Conservation (phyloP, 2,888 invertebrate species). For the Apamea anceps region DNA sequence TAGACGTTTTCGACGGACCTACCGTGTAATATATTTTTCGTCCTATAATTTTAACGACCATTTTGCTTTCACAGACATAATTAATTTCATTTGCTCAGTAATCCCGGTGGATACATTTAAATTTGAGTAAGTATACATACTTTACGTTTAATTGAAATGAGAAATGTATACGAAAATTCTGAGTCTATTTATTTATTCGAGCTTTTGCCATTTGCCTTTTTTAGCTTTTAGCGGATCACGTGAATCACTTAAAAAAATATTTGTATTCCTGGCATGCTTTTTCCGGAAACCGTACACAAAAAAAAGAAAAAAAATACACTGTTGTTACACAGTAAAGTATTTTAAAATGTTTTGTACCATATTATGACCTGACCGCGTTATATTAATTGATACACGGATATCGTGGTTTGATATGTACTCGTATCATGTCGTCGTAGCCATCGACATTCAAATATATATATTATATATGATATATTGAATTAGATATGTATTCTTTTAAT, state of each 20-base stretch:
- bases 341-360: neutral
- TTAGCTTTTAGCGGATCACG: conserved; percentile 24
- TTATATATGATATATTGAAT: too few species aligned
- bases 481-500: too few species aligned
- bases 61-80: neutral
- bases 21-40: neutral
- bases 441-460: too few species aligned
- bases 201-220: neutral
- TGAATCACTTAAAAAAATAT: conserved; percentile 8
- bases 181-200: conserved; percentile 21
- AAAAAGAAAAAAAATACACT: neutral
- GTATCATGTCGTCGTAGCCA: too few species aligned
- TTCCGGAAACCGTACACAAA: neutral
- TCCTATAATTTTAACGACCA: neutral
- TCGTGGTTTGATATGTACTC: too few species aligned
- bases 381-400: too few species aligned
- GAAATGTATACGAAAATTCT: conserved; percentile 1
- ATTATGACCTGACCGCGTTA: too few species aligned
- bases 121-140: neutral
- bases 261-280: conserved; percentile 5
- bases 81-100: conserved; percentile 31
- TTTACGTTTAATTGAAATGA: neutral
- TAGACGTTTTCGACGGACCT: neutral
- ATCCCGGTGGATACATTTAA: neutral
- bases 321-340: neutral